A percentile compares a stretch with the other conserved stretches of the same genome.
These are phyloP conservation scores for Chorisops tibialis DNA, from an alignment of 2,888 invertebrate species.

Conservation along the genomic window DNA sequence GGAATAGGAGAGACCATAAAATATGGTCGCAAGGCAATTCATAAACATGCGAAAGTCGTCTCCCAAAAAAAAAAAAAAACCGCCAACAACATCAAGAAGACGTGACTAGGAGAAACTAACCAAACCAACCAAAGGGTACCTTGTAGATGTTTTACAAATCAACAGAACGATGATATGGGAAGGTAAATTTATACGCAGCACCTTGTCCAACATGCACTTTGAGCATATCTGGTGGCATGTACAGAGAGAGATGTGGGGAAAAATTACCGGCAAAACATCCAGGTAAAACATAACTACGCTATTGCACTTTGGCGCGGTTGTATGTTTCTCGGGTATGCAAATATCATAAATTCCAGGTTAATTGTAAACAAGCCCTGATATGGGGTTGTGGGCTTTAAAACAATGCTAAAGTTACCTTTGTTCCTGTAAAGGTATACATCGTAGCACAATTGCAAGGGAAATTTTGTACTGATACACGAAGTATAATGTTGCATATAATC, in stretches of 20 bases:
- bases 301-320: neutral
- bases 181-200: constrained; percentile 22
- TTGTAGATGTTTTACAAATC: constrained; percentile 20
- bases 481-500: no score
- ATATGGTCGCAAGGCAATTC: constrained; percentile 14
- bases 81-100: neutral
- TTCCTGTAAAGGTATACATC: no score
- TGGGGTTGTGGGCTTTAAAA: constrained; percentile 21
- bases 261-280: neutral
- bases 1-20: neutral
- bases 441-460: no score
- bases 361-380: constrained; percentile 27
- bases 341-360: constrained; percentile 32
- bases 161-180: constrained; percentile 7
- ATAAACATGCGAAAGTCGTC: constrained; percentile 22
- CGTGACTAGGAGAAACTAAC: neutral
- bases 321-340: constrained; percentile 25
- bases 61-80: neutral
- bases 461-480: no score
- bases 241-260: constrained; percentile 13
- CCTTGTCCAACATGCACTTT: constrained; percentile 28
- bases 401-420: constrained; percentile 23
- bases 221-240: neutral
- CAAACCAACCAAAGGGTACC: neutral
- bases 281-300: neutral